phyloP scores from a whole-genome alignment of 2,888 invertebrate genomes.

The Boloria selene region DNA sequence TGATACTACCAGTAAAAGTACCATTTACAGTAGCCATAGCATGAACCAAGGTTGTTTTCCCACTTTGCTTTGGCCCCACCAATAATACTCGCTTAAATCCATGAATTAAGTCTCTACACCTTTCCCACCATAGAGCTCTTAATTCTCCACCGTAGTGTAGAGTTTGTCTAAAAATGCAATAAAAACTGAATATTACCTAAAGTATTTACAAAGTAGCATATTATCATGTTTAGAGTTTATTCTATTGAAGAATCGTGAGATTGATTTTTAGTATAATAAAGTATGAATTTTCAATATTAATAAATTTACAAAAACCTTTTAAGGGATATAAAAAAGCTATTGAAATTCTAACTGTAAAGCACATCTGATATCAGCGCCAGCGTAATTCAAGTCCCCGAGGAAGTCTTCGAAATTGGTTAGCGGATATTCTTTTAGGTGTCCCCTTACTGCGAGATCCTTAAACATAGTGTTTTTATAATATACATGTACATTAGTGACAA shows the following conservation, averaged over 20 bases:
- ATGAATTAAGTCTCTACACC: slow-evolving; percentile 50
- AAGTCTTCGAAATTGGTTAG: slow-evolving; percentile 56
- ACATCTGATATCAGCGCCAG: slow-evolving; percentile 61
- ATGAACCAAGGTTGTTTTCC: slow-evolving; percentile 57
- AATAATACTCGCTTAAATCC: slow-evolving; percentile 56
- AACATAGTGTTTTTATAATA: slow-evolving; percentile 14
- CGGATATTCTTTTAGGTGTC: slow-evolving; percentile 56
- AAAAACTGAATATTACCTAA: neutral
- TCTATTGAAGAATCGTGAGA: neutral
- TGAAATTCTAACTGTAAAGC: slow-evolving; percentile 50
- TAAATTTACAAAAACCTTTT: neutral
- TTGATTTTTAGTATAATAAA: too few species aligned
- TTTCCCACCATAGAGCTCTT: slow-evolving; percentile 65
- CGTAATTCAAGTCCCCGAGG: slow-evolving; percentile 63
- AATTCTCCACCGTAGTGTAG: slow-evolving; percentile 56
- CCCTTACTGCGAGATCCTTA: slow-evolving; percentile 54
- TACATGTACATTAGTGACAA: neutral
- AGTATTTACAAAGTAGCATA: neutral
- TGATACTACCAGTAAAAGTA: slow-evolving; percentile 35
- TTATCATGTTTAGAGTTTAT: neutral
- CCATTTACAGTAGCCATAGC: slow-evolving; percentile 59
- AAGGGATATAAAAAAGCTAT: neutral
- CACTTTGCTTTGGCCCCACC: slow-evolving; percentile 57
- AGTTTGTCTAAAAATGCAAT: slow-evolving; percentile 47
- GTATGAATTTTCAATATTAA: neutral